phyloP scores from a whole-genome alignment of 2,888 invertebrate genomes.

The Elysia crispata region DNA sequence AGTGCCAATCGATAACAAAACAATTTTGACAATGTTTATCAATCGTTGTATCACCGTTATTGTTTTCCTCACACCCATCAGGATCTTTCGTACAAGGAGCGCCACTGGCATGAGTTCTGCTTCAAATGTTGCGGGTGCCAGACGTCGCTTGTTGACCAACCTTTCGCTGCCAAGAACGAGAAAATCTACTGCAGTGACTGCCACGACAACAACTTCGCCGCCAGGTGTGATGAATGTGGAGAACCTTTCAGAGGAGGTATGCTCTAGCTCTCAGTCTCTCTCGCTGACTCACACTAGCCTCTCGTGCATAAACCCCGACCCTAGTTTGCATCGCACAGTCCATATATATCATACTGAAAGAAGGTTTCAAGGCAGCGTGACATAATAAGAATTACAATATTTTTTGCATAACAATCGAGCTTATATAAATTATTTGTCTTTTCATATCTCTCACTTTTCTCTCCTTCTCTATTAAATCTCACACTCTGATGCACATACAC shows the following conservation, averaged over 20 bases:
- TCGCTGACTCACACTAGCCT: neutral
- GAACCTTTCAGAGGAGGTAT: constrained; percentile 99
- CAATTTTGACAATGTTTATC: no score
- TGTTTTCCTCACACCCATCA: constrained; percentile 76
- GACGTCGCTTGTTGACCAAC: constrained; percentile 98
- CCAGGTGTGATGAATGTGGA: constrained; percentile 98
- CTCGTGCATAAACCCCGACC: neutral
- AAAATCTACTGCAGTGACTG: constrained; percentile 99
- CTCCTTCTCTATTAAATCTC: neutral
- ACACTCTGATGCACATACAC: no score
- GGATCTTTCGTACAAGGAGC: constrained; percentile 99
- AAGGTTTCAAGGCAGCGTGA: no score
- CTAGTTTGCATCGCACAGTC: neutral
- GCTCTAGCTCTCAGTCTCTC: constrained; percentile 22
- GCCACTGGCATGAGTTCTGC: constrained; percentile 99
- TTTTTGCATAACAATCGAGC: no score
- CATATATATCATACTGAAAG: neutral
- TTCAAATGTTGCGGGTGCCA: constrained; percentile 99
- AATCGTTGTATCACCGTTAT: no score
- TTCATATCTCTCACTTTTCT: constrained; percentile 17
- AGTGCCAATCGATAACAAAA: no score
- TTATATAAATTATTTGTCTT: no score
- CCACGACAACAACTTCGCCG: constrained; percentile 99
- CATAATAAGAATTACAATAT: no score
- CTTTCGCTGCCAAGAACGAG: constrained; percentile 99